Evolutionary conservation across 2,888 invertebrate species (phyloP).

Genomic region (Saturnia japonica): DNA sequence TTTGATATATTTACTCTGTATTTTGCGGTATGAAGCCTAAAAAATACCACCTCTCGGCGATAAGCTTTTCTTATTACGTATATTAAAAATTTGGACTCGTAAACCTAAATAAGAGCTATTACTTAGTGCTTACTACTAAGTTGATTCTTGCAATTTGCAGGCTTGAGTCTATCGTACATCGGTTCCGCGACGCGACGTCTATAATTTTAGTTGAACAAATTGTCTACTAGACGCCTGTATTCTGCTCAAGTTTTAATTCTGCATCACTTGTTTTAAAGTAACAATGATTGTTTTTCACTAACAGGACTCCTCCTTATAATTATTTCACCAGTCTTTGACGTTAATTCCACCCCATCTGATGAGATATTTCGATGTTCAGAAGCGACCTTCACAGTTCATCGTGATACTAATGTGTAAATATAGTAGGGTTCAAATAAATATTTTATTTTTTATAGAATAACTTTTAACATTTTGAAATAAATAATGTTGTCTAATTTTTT

Average conservation of each 20-base stretch:
- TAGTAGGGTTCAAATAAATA: too few relatives aligned
- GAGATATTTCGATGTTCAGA: constrained; percentile 51
- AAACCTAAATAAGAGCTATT: too few relatives aligned
- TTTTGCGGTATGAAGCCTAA: neutral
- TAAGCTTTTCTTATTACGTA: neutral
- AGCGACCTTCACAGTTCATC: constrained; percentile 57
- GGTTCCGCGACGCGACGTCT: too few relatives aligned
- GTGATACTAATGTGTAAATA: constrained; percentile 55
- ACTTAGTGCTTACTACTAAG: too few relatives aligned
- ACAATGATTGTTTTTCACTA: constrained; percentile 7
- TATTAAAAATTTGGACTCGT: neutral
- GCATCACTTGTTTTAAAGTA: neutral
- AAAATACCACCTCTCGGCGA: neutral
- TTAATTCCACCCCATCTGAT: constrained; percentile 35
- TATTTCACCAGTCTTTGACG: constrained; percentile 38
- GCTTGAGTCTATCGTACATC: too few relatives aligned
- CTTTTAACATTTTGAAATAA: too few relatives aligned
- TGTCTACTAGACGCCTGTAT: neutral
- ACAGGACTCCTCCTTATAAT: neutral
- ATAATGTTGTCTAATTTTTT: too few relatives aligned
- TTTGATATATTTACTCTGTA: neutral
- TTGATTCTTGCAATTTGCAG: too few relatives aligned
- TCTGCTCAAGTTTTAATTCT: neutral
- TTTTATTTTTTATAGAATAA: too few relatives aligned
- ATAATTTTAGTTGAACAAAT: too few relatives aligned